A percentile compares a stretch with the other conserved stretches of the same genome.
Evolutionary conservation across 1,140 invertebrate species (phyloP).

Genomic region (Venustaconcha ellipsiformis): DNA sequence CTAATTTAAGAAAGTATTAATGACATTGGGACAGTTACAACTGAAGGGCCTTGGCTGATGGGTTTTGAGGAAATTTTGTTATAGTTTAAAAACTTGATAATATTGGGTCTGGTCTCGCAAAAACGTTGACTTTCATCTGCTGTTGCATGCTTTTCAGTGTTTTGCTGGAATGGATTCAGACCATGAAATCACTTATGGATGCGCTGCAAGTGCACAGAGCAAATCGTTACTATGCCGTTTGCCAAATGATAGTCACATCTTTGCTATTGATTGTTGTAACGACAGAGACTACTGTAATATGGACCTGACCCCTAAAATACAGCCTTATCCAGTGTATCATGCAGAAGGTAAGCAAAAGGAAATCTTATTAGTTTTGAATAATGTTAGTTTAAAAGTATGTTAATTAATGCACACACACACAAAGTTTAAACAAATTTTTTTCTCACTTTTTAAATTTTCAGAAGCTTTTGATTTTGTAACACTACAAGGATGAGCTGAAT

Average conservation of each 20-base stretch:
- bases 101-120: not conserved
- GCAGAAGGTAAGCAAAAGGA: not conserved
- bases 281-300: slow-evolving; percentile 21
- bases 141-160: slow-evolving; percentile 16
- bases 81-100: not conserved
- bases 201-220: not conserved
- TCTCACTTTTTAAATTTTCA: not conserved
- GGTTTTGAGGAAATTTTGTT: not conserved
- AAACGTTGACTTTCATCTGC: not conserved
- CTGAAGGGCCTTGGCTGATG: not conserved
- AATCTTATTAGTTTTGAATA: not conserved
- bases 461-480: not conserved
- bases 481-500: not conserved
- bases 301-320: slow-evolving; percentile 3
- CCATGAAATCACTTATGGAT: slow-evolving; percentile 6
- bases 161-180: not conserved
- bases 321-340: slow-evolving; percentile 10
- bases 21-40: too few relatives aligned
- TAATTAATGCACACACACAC: not conserved
- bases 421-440: not conserved
- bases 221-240: slow-evolving; percentile 1
- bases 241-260: slow-evolving; percentile 1
- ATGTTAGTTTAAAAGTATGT: not conserved
- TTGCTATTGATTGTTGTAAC: slow-evolving; percentile 16
- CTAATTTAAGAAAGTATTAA: too few relatives aligned